phyloP scores from a whole-genome alignment of 1,140 invertebrate genomes.

The Drosophila carrolli region DNA sequence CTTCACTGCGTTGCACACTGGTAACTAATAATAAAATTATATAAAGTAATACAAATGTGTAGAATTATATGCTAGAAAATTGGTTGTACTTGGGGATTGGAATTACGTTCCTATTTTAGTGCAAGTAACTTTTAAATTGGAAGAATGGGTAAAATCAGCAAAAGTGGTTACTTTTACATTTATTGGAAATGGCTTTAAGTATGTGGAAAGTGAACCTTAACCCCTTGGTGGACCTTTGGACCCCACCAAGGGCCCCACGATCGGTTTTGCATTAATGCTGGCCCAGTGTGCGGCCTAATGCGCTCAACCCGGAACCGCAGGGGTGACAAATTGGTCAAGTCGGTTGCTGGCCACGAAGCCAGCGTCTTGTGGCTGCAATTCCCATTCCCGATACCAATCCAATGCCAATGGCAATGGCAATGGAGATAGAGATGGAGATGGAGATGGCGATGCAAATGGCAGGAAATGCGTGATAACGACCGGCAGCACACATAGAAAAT shows the following conservation, averaged over 20 bases:
- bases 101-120: too few species aligned
- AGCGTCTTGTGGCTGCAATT: conserved; percentile 36
- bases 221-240: neutral
- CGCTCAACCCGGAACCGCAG: conserved; percentile 66
- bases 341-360: conserved; percentile 41
- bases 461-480: conserved; percentile 82
- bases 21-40: too few species aligned
- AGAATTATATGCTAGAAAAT: too few species aligned
- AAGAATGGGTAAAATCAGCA: too few species aligned
- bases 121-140: too few species aligned
- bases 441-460: conserved; percentile 67
- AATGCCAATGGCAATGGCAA: conserved; percentile 33
- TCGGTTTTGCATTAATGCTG: conserved; percentile 8
- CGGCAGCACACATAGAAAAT: conserved; percentile 60
- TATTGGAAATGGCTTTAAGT: too few species aligned
- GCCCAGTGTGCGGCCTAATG: conserved; percentile 48
- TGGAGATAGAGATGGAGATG: conserved; percentile 22
- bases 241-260: neutral
- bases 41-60: too few species aligned
- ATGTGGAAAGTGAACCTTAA: too few species aligned
- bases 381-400: conserved; percentile 28
- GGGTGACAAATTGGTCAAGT: conserved; percentile 75
- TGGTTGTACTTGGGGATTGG: too few species aligned
- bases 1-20: too few species aligned
- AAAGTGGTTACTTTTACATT: too few species aligned